These are phyloP conservation scores for Puma concolor DNA, from an alignment of 2,113 vertebrate genomes.

Conservation along the genomic window DNA sequence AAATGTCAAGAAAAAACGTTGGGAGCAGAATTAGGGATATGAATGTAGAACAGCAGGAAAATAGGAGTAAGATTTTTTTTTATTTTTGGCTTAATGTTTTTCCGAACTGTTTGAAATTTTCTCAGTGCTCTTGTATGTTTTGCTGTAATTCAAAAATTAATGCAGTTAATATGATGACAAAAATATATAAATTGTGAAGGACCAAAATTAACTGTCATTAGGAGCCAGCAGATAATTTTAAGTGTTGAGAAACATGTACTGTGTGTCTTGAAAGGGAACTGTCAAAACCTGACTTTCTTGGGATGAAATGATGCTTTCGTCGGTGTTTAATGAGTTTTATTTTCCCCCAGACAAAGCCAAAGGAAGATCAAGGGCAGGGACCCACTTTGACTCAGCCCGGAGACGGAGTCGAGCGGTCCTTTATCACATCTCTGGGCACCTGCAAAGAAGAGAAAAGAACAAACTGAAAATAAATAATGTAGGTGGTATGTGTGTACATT, in stretches of 20 bases:
- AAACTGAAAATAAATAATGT: slow-evolving; percentile 99
- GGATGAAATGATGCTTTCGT: slow-evolving; percentile 23
- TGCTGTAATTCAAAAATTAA: neutral
- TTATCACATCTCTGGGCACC: slow-evolving; percentile 98
- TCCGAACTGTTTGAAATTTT: neutral
- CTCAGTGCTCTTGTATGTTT: neutral
- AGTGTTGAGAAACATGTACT: neutral
- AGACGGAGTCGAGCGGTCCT: slow-evolving; percentile 94
- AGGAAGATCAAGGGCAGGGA: slow-evolving; percentile 91
- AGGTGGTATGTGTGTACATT: slow-evolving; percentile 71
- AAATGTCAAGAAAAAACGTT: neutral
- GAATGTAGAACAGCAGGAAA: neutral
- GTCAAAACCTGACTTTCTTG: neutral
- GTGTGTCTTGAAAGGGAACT: neutral
- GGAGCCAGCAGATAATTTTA: neutral
- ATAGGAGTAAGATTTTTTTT: neutral
- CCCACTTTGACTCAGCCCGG: slow-evolving; percentile 92
- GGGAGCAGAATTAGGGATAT: neutral
- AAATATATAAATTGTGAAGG: neutral
- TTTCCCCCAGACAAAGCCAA: slow-evolving; percentile 91
- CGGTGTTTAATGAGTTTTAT: slow-evolving; percentile 74
- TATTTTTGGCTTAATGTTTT: neutral
- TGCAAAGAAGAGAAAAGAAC: slow-evolving; percentile 96
- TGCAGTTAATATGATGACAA: neutral
- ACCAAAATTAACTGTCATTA: neutral